Evolutionary conservation across 1,140 invertebrate species (phyloP).

Genomic region (Acromyrmex echinatior): DNA sequence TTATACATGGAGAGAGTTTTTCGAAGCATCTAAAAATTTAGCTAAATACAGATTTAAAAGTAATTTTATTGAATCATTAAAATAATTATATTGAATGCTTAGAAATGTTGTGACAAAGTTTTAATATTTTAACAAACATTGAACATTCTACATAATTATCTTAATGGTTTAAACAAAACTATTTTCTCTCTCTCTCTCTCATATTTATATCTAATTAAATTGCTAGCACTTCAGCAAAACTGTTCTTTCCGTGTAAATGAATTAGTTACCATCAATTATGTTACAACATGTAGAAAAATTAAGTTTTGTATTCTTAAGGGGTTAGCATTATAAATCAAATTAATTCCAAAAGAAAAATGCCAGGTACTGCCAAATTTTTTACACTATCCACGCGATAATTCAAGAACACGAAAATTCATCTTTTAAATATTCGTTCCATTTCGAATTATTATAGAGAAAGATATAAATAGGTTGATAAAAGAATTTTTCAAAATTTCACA

Average conservation of each 20-base stretch:
- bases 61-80: too few relatives aligned
- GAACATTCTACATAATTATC: too few relatives aligned
- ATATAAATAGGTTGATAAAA: constrained; percentile 22
- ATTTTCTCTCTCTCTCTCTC: too few relatives aligned
- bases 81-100: too few relatives aligned
- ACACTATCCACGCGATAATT: constrained; percentile 45
- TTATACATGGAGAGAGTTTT: not conserved
- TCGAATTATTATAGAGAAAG: constrained; percentile 69
- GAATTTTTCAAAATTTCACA: constrained; percentile 74
- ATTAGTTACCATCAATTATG: not conserved
- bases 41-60: too few relatives aligned
- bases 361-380: constrained; percentile 70
- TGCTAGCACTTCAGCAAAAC: too few relatives aligned
- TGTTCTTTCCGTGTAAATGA: too few relatives aligned
- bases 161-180: too few relatives aligned
- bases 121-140: too few relatives aligned
- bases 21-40: too few relatives aligned
- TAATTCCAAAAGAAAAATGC: constrained; percentile 65
- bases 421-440: constrained; percentile 83
- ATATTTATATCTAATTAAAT: too few relatives aligned
- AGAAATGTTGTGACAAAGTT: too few relatives aligned
- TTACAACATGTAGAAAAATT: not conserved
- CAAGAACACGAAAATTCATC: constrained; percentile 69
- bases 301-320: not conserved
- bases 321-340: constrained; percentile 33